phyloP scores from a whole-genome alignment of 2,888 invertebrate genomes.

The Meliscaeva auricollis region DNA sequence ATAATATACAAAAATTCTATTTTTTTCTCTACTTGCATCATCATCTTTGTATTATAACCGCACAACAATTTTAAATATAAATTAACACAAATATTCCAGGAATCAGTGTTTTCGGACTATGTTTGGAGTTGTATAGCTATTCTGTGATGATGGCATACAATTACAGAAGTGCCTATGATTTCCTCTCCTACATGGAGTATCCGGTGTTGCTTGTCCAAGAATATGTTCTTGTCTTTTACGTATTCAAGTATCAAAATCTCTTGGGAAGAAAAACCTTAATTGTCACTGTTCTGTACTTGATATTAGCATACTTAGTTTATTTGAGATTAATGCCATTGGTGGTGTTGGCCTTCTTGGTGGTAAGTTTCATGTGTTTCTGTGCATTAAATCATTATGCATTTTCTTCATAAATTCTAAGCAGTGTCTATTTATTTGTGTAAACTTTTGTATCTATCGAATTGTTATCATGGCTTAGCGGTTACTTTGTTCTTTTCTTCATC shows the following conservation, averaged over 20 bases:
- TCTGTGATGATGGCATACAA: slow-evolving; percentile 93
- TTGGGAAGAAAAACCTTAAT: slow-evolving; percentile 84
- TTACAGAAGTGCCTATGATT: slow-evolving; percentile 89
- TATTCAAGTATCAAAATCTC: slow-evolving; percentile 88
- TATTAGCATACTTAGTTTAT: slow-evolving; percentile 84
- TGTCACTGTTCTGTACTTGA: slow-evolving; percentile 84
- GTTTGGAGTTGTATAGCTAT: slow-evolving; percentile 87
- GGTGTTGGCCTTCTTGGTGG: slow-evolving; percentile 82
- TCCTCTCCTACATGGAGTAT: slow-evolving; percentile 93
- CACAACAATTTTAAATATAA: too few relatives aligned
- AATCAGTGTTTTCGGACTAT: slow-evolving; percentile 82
- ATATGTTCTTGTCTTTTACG: slow-evolving; percentile 89
- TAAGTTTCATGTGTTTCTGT: slow-evolving; percentile 80
- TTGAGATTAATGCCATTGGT: slow-evolving; percentile 80
- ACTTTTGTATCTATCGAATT: slow-evolving; percentile 4
- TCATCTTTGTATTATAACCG: too few relatives aligned
- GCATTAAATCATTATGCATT: background rate
- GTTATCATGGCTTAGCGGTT: slow-evolving; percentile 12
- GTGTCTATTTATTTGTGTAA: background rate
- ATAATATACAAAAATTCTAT: background rate
- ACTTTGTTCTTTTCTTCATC: slow-evolving; percentile 21
- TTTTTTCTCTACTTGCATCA: background rate
- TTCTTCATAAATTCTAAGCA: background rate
- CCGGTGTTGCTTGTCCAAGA: slow-evolving; percentile 92
- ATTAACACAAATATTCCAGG: slow-evolving; percentile 77